Evolutionary conservation across 92 coral and sea anemone genomes (phyloP), one percentile per base, ranked within the genome.

Genomic region (Epizoanthus rinbou): DNA sequence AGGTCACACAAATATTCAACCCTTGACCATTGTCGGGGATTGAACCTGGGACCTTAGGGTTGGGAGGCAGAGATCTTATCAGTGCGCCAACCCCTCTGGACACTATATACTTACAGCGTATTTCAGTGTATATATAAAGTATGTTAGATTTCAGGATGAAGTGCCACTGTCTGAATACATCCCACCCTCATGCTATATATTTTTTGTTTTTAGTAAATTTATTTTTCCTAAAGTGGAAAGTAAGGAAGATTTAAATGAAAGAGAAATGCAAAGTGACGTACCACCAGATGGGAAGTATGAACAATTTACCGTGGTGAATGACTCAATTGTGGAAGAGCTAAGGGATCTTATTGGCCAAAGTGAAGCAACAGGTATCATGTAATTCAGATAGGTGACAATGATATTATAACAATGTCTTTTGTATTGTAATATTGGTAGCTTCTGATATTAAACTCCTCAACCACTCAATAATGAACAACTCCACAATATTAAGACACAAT

Each of bases 231-330:
- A 81, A 74, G 92, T 91, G 73, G 90, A 90, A 43, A 62, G 56
- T 18, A 82, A 33, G 13, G 65, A 25, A 4, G 66, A 45, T 21
- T 22, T 33, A 24, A 84, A 53, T 6, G 73, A 85, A 54, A 73
- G 22, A 18, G 80, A 80, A 25, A 24, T 19, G 53, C 88, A 81
- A 64, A 75, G 65, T 18, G 82, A 78, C 52, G 57, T 91, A n/a
- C 90, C 90, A 2, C 53, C 86, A 28, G 99, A 96, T 76, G 97
- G 99, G 52, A 96, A 92, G 81, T 96, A 94, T 83, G 99, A 96
- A 82, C 90, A 89, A 73, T 96, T 96, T 88, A 91, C 95, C 25
- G 85, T 84, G 45, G 83, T 96, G 87, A 94, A 96, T 90, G 92
- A 91, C 73, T 84, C 81, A 3, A 87, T 96, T 60, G 87, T 90